phyloP scores from a whole-genome alignment of 2,888 invertebrate genomes.

The Chromoteleia sp. region DNA sequence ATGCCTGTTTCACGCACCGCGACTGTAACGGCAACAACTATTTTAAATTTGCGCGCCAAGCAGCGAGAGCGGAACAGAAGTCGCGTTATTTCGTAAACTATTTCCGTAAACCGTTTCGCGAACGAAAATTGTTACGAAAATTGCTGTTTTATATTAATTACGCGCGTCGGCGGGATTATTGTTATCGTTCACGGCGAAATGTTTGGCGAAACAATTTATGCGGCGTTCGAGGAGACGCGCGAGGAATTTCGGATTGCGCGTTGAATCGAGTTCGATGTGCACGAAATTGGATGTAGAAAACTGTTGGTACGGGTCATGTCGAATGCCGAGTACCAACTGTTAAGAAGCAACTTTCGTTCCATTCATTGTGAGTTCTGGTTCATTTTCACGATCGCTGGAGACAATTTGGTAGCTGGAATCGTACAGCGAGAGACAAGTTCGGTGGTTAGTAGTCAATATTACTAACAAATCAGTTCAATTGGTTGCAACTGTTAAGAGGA shows the following conservation, averaged over 20 bases:
- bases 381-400: too few relatives aligned
- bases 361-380: too few relatives aligned
- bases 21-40: too few relatives aligned
- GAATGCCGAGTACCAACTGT: not conserved
- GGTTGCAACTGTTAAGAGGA: too few relatives aligned
- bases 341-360: too few relatives aligned
- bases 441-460: too few relatives aligned
- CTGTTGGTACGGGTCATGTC: not conserved
- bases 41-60: too few relatives aligned
- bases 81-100: slow-evolving; percentile 12
- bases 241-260: slow-evolving; percentile 34
- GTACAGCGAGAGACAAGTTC: too few relatives aligned
- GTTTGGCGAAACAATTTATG: slow-evolving; percentile 32
- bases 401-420: too few relatives aligned
- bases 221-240: slow-evolving; percentile 26
- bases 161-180: slow-evolving; percentile 11
- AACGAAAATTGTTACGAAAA: slow-evolving; percentile 21
- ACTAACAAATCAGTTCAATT: too few relatives aligned
- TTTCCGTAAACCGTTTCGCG: slow-evolving; percentile 1
- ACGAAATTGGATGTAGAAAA: slow-evolving; percentile 1
- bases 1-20: too few relatives aligned
- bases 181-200: slow-evolving; percentile 25
- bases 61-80: not conserved
- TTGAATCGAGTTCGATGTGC: slow-evolving; percentile 2
- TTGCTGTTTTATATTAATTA: slow-evolving; percentile 2